Base-by-base conservation (phyloP, 1,140 invertebrate genomes). In the Drosophila cardini region DNA sequence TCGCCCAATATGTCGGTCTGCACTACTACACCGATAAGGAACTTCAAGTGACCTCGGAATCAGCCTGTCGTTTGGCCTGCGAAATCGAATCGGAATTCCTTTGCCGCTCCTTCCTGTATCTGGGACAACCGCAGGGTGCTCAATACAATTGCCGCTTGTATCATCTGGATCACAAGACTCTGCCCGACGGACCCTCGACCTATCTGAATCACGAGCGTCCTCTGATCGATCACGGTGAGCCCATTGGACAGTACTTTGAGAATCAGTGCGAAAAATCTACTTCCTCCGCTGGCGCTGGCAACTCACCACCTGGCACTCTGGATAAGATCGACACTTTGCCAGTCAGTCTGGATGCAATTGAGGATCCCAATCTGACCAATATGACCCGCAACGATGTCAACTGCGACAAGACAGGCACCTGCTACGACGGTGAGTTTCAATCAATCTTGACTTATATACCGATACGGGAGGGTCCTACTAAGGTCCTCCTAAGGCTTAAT, bases 1-100 rank as follows among this genome's bases (percentile, higher is more conserved):
- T 98, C 0, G 95, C 97, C 1, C 97, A 98, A 84, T 98, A 98
- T 84, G 97, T 97, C 0, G 96, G 96, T 5, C 93, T 98, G 0
- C 96, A 98, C 85, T 98, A 98, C 92, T 98, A 98, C 92, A 96
- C 96, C 0, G 98, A 98, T 92, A 98, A 98, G 93, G 97, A 98
- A 91, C 91, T 98, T 15, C 95, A 97, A 94, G 96, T 97, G 34
- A 96, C 95, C 48, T 96, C 95, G 26, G 96, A 97, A 83, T 94
- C 95, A 0, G 97, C 96, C 3, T 98, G 98, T 89, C 94, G 95
- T 58, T 93, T 97, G 42, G 97, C 97, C 38, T 98, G 98, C 92
- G 97, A 98, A 91, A 96, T 97, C 48, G 98, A 98, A 92, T 96
- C 96, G 65, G 97, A 98, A 92, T 98, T 98, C 93, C 94, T 98